phyloP scores from a whole-genome alignment of 2,797 vertebrate species.

The Brachymystax lenok region DNA sequence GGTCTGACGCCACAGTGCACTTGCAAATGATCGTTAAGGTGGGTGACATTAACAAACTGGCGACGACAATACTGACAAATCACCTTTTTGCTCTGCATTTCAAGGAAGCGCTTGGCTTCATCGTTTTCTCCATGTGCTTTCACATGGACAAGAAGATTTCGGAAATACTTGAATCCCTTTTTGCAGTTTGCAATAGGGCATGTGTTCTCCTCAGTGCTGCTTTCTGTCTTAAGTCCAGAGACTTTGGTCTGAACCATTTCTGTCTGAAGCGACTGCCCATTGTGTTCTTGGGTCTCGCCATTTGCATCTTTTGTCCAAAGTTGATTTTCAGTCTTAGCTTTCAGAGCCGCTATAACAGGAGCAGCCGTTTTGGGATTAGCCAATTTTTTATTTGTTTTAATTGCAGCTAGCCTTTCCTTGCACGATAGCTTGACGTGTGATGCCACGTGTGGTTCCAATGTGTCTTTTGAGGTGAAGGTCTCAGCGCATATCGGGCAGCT shows the following conservation, averaged over 20 bases:
- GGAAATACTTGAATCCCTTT: conserved; percentile 94
- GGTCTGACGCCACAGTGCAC: conserved; percentile 95
- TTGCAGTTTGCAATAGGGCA: conserved; percentile 85
- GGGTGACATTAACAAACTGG: conserved; percentile 91
- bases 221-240: conserved; percentile 63
- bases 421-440: conserved; percentile 94
- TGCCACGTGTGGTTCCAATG: conserved; percentile 92
- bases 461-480: conserved; percentile 91
- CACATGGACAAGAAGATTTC: conserved; percentile 92
- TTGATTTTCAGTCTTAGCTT: conserved; percentile 84
- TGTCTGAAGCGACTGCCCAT: conserved; percentile 65
- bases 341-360: conserved; percentile 72
- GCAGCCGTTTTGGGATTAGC: conserved; percentile 78
- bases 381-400: conserved; percentile 88
- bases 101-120: conserved; percentile 91
- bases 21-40: conserved; percentile 95
- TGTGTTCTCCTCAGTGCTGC: conserved; percentile 78
- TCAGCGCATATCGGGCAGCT: conserved; percentile 95
- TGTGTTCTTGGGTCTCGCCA: conserved; percentile 76
- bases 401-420: conserved; percentile 91
- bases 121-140: conserved; percentile 90
- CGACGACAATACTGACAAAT: conserved; percentile 97
- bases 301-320: conserved; percentile 52
- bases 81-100: conserved; percentile 96
- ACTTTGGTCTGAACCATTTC: conserved; percentile 69